Evolutionary conservation across 2,888 invertebrate genomes (phyloP).

Genomic region (Drosophila limbata): DNA sequence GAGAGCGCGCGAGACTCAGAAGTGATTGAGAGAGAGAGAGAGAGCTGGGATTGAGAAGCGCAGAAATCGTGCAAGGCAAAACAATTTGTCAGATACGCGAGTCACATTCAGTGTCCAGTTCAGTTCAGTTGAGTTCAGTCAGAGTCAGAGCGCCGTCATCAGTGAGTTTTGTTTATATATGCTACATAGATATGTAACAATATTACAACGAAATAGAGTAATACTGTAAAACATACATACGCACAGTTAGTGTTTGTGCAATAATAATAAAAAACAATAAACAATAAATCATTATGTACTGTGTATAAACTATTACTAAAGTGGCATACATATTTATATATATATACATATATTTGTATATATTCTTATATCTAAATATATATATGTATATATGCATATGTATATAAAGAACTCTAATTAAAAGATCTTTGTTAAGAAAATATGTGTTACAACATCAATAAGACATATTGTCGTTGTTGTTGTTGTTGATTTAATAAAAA

Average conservation of each 20-base stretch:
- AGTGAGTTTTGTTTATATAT: constrained; percentile 80
- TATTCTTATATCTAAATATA: constrained; percentile 3
- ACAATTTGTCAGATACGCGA: constrained; percentile 58
- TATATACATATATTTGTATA: constrained; percentile 1
- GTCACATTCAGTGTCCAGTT: constrained; percentile 64
- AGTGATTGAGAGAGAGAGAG: constrained; percentile 9
- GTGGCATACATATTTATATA: constrained; percentile 3
- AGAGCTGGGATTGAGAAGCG: constrained; percentile 6
- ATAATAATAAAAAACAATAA: constrained; percentile 5
- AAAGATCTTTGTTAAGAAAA: constrained; percentile 24
- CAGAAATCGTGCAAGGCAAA: constrained; percentile 41
- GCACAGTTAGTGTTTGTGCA: constrained; percentile 22
- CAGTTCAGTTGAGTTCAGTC: constrained; percentile 79
- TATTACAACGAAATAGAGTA: constrained; percentile 43
- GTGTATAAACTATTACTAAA: constrained; percentile 10
- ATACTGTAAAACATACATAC: constrained; percentile 10
- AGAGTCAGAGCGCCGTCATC: constrained; percentile 78
- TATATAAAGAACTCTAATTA: constrained; percentile 31
- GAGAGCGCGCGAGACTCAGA: constrained; percentile 14
- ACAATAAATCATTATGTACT: constrained; percentile 27
- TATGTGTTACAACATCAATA: constrained; percentile 36
- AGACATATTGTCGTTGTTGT: constrained; percentile 45
- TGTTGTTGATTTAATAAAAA: constrained; percentile 38
- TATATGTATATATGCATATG: constrained; percentile 4
- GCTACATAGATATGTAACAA: constrained; percentile 58